Percentiles rank a stretch among this genome's conserved stretches.
Evolutionary conservation across 1,140 invertebrate genomes (phyloP).

Genomic region (silkworm (Bombyx mori)): DNA sequence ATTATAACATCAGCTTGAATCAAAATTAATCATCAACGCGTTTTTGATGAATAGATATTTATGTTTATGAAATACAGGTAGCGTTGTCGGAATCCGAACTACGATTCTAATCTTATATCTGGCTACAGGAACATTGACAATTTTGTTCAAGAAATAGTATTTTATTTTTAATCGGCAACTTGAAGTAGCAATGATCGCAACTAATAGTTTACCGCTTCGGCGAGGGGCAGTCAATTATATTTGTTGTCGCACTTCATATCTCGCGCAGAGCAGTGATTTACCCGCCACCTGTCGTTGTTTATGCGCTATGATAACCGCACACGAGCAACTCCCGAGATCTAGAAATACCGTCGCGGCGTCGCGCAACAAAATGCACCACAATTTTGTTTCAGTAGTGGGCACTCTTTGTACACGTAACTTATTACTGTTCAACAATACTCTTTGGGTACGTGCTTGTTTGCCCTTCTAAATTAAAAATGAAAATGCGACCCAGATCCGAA

Average conservation of each 20-base stretch:
- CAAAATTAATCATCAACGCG: not conserved
- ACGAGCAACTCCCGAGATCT: constrained; percentile 23
- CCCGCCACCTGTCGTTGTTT: constrained; percentile 42
- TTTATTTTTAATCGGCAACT: no score
- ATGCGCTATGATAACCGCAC: constrained; percentile 33
- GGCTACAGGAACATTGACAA: not conserved
- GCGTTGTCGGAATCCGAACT: no score
- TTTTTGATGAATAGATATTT: no score
- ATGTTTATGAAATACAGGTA: no score
- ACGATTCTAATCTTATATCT: not conserved
- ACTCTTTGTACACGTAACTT: not conserved
- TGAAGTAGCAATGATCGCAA: not conserved
- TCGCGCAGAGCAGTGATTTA: constrained; percentile 43
- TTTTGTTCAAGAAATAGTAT: constrained; percentile 4
- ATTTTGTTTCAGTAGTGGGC: no score
- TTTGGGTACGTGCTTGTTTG: not conserved
- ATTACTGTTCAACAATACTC: not conserved
- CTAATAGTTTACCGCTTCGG: constrained; percentile 8
- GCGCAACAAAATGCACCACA: no score
- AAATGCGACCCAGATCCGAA: no score
- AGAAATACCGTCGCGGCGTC: constrained; percentile 9
- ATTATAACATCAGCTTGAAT: not conserved
- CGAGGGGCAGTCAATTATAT: constrained; percentile 20
- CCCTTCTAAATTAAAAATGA: no score
- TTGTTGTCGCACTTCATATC: constrained; percentile 38